Evolutionary conservation across 2,888 invertebrate genomes (phyloP), one percentile per base, ranked within the genome.

Genomic region (Dicranocentrus wangi): DNA sequence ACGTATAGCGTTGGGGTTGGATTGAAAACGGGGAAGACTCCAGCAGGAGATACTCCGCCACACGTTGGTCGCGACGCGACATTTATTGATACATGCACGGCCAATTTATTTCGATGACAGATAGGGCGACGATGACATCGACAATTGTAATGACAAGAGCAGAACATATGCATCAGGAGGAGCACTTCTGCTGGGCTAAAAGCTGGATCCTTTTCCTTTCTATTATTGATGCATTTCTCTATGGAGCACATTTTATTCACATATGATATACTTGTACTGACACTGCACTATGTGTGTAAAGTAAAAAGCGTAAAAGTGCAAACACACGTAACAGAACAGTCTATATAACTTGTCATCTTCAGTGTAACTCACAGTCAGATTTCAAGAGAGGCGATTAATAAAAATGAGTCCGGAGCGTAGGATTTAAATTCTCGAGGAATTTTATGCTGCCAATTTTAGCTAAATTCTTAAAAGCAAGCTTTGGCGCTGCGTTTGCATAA

Each of bases 51-150:
- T 19, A 58, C 58, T 25, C 51, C 51, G 19, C 51, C 25, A 25
- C 58, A 58, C 58, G 21, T 27, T 58, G 58, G 58, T 58, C 58
- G 58, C 17, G 51, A 17, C 58, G 47, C 58, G 58, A 58, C 58
- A 32, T 39, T 55, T 70, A 55, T 58, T 70, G 55, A 70, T 58
- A 58, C 70, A 66, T 25, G 39, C 70, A 70, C 47, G 70, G 70
- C 70, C 70, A 70, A 70, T 70, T 70, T 70, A 70, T 70, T 42
- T 39, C 53, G 28, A 61, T 61, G 61, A 61, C 61, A 61, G 61
- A 61, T 61, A 61, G 61, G 32, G 61, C 61, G 39, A 61, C 61
- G 61, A 61, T 61, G 61, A 61, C 61, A 61, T 17, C 61, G 61
- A 61, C 61, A 61, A 61, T 61, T 32, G 32, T 61, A 39, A 61